phyloP scores from a whole-genome alignment of 2,888 invertebrate species.

The Amphimallon solstitiale region DNA sequence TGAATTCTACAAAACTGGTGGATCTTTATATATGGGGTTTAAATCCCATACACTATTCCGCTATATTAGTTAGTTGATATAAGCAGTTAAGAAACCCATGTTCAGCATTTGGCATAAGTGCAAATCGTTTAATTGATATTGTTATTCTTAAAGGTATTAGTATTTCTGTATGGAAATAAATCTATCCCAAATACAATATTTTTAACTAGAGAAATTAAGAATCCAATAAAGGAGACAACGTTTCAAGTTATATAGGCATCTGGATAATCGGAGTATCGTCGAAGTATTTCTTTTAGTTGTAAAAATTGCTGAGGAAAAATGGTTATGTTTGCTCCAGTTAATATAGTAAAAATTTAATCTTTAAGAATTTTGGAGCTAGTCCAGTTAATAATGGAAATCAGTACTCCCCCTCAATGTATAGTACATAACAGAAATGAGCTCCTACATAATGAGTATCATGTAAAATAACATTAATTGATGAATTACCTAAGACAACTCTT shows the following conservation, averaged over 20 bases:
- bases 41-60: constrained; percentile 73
- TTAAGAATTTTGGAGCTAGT: constrained; percentile 67
- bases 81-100: constrained; percentile 70
- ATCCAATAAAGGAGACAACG: no score
- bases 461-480: constrained; percentile 79
- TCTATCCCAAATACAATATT: constrained; percentile 72
- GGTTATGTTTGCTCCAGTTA: constrained; percentile 81
- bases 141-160: constrained; percentile 65
- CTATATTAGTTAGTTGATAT: constrained; percentile 72
- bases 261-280: constrained; percentile 80
- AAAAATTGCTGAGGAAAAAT: constrained; percentile 85
- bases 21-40: constrained; percentile 74
- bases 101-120: constrained; percentile 69
- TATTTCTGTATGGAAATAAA: constrained; percentile 65
- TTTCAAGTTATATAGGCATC: constrained; percentile 71
- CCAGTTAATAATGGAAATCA: constrained; percentile 78
- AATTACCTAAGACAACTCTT: constrained; percentile 75
- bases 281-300: constrained; percentile 77
- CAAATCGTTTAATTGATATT: constrained; percentile 72
- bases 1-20: constrained; percentile 71
- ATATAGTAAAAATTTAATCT: constrained; percentile 77
- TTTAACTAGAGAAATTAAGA: constrained; percentile 70
- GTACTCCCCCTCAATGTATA: constrained; percentile 83
- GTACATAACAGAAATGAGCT: constrained; percentile 84
- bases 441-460: constrained; percentile 90